Conservation (phyloP, 2,888 invertebrate genomes). For the Troides oblongomaculatus region DNA sequence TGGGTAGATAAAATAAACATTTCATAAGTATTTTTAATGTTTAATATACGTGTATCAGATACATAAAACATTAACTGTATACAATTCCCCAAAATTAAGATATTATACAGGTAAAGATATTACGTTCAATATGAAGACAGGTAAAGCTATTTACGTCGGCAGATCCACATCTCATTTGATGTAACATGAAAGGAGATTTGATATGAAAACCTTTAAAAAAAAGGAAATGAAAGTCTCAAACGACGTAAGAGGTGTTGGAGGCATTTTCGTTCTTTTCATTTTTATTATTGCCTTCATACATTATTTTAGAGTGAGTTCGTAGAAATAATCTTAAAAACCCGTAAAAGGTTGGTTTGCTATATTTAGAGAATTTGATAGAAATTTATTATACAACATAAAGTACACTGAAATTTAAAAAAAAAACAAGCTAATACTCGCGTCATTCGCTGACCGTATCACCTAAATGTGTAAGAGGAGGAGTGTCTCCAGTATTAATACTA, state of each 20-base stretch:
- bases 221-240: slow-evolving; percentile 2
- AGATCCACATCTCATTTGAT: slow-evolving; percentile 10
- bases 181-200: slow-evolving; percentile 13
- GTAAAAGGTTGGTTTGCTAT: no score
- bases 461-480: no score
- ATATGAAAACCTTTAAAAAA: slow-evolving; percentile 3
- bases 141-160: slow-evolving; percentile 5
- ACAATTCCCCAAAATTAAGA: not conserved
- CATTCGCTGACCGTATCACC: no score
- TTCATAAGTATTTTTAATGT: no score
- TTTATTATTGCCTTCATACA: not conserved
- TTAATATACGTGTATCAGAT: no score
- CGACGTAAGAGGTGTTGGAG: not conserved
- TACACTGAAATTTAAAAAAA: no score
- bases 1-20: no score
- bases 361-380: no score
- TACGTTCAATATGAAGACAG: not conserved
- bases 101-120: not conserved
- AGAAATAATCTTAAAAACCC: no score
- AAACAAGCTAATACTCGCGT: no score
- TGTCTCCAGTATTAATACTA: no score
- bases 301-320: not conserved
- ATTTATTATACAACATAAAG: no score
- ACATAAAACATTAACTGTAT: not conserved
- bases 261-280: not conserved